Conservation (phyloP, 2,888 invertebrate genomes). For the Drymonia ruficornis region DNA sequence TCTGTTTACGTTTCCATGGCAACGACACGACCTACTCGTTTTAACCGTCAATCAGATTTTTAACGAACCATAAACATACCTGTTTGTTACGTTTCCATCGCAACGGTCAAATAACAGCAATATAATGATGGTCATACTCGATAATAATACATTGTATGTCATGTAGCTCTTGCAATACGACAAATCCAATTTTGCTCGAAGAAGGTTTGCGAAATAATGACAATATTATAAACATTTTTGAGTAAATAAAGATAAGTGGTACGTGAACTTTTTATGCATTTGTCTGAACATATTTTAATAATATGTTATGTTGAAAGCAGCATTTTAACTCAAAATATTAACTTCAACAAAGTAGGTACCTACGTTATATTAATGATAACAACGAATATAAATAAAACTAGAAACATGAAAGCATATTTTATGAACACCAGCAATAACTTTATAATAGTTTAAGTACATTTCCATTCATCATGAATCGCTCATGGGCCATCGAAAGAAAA, state of each 20-base stretch:
- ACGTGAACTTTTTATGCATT: background rate
- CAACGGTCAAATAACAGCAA: too few relatives aligned
- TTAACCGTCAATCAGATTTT: too few relatives aligned
- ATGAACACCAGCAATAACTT: slow-evolving; percentile 56
- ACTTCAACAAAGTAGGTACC: slow-evolving; percentile 18
- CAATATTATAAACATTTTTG: too few relatives aligned
- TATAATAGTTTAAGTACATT: slow-evolving; percentile 65
- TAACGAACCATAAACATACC: too few relatives aligned
- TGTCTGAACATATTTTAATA: background rate
- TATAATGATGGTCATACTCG: too few relatives aligned
- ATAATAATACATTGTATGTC: too few relatives aligned
- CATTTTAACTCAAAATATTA: slow-evolving; percentile 10
- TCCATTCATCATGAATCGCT: slow-evolving; percentile 77
- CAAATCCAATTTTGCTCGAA: too few relatives aligned
- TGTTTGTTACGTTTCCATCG: too few relatives aligned
- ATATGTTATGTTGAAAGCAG: background rate
- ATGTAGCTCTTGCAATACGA: too few relatives aligned
- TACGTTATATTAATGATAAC: slow-evolving; percentile 24
- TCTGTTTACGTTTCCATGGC: too few relatives aligned
- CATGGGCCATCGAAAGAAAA: slow-evolving; percentile 75
- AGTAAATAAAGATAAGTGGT: background rate
- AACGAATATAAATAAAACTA: slow-evolving; percentile 32
- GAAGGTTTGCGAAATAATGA: too few relatives aligned
- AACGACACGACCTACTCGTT: too few relatives aligned
- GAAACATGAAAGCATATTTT: slow-evolving; percentile 42